Percentiles rank a stretch among this genome's conserved stretches.
Conservation (phyloP, 2,113 vertebrate species). For the Apodemus sylvaticus region DNA sequence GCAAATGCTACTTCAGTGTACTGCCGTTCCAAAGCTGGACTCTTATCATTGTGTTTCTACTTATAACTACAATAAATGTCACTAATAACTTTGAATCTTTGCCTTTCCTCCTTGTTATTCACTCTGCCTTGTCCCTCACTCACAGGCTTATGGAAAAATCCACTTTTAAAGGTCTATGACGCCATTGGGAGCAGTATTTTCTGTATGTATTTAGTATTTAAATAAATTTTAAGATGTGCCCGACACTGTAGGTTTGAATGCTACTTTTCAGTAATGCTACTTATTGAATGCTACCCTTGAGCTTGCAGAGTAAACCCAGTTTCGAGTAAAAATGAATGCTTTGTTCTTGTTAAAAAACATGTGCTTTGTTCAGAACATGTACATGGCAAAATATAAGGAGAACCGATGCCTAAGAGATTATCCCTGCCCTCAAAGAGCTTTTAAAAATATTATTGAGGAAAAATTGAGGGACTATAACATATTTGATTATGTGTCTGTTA, state of each 20-base stretch:
- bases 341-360: conserved; percentile 50
- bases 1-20: neutral
- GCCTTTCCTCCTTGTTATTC: neutral
- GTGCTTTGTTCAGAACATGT: neutral
- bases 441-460: neutral
- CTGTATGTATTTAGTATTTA: conserved; percentile 58
- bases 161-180: conserved; percentile 43
- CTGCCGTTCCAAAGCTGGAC: conserved; percentile 40
- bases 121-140: conserved; percentile 48
- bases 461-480: conserved; percentile 9
- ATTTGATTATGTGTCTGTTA: neutral
- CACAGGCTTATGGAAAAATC: conserved; percentile 47
- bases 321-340: conserved; percentile 41
- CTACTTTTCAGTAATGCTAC: conserved; percentile 50
- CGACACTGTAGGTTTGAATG: neutral
- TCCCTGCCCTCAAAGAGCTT: neutral
- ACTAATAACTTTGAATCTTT: conserved; percentile 51
- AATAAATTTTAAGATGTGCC: conserved; percentile 53
- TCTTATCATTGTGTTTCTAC: conserved; percentile 33
- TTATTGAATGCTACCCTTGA: conserved; percentile 30
- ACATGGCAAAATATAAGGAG: neutral
- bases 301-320: conserved; percentile 50
- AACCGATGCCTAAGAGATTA: neutral
- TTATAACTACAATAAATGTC: conserved; percentile 34
- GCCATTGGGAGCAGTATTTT: neutral